Evolutionary conservation across 2,888 invertebrate species (phyloP).

Genomic region (Aphodius sticticus): DNA sequence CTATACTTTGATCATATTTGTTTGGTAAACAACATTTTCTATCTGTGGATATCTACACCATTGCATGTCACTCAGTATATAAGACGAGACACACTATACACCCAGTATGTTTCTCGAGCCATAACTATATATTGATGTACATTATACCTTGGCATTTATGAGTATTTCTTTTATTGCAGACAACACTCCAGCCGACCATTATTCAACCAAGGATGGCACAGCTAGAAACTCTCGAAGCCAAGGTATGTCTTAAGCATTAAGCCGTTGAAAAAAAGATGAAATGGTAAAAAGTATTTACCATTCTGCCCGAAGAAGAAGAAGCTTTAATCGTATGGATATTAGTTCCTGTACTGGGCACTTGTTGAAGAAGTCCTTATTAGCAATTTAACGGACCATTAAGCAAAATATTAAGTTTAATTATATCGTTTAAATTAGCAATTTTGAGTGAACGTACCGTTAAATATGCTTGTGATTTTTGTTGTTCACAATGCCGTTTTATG

Average conservation of each 20-base stretch:
- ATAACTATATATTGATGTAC: not conserved
- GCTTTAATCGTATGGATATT: too few species aligned
- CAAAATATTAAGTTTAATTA: slow-evolving; percentile 11
- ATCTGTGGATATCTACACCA: too few species aligned
- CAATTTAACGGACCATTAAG: not conserved
- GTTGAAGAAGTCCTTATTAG: not conserved
- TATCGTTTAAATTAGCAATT: slow-evolving; percentile 8
- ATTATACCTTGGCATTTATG: slow-evolving; percentile 4
- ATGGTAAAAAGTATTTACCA: not conserved
- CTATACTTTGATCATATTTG: too few species aligned
- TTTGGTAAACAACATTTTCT: too few species aligned
- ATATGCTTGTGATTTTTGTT: too few species aligned
- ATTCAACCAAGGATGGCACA: slow-evolving; percentile 69
- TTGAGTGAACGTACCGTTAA: too few species aligned
- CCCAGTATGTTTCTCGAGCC: too few species aligned
- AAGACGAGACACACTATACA: too few species aligned
- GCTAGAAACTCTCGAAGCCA: slow-evolving; percentile 79
- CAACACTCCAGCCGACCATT: slow-evolving; percentile 56
- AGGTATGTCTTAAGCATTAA: slow-evolving; percentile 63
- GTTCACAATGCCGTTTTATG: too few species aligned
- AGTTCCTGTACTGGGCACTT: too few species aligned
- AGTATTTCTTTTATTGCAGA: slow-evolving; percentile 56
- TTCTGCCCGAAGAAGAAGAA: not conserved
- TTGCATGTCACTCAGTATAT: too few species aligned
- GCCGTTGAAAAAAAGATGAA: not conserved